Base-by-base conservation (phyloP, 2,888 invertebrate species). In the Meghimatium bilineatum region DNA sequence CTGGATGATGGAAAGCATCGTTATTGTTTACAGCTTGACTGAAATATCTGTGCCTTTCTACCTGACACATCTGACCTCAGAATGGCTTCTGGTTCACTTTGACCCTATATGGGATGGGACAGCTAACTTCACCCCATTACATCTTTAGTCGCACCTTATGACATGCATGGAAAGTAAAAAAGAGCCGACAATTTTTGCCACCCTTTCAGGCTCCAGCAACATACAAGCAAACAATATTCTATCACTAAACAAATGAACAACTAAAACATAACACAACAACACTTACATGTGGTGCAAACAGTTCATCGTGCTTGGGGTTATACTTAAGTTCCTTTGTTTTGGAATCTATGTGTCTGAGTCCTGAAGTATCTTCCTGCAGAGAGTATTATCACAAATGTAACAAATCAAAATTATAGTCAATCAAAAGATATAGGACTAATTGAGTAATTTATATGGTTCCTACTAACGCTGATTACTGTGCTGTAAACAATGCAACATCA, bases 291-390 rank as follows among this genome's bases (percentile, higher is more conserved):
- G 99, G 98, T 6, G 98, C 97, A 94, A 96, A 99, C 3, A 99
- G 94, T 92, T 99, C 98, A 83, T 99, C 98, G 94, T 95, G 99
- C 91, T 96, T 98, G 0, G 99, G 97, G 95, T 99, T 99, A 93
- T 96, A 96, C 87, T 95, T 95, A 1, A 99, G 94, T 94, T 98
- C 98, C 92, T 97, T 96, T 0, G 95, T 95, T 67, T 95, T 96
- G 1, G 96, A 96, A 93, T 97, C 96, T 87, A 99, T 94, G 85
- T 96, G 95, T 26, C 96, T 94, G 84, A 96, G 94, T 44, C 96
- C 95, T 85, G 96, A 96, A 88, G 96, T 96, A 82, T 96, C 95
- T 78, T 96, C 96, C 96, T 96, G 17, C 89, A 90, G n/a, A 79
- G 32, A 84, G 49, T 44, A 60, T n/a, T n/a, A n/a, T n/a, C n/a